Base-by-base conservation (phyloP, 2,797 vertebrate genomes). In the Pseudochirops corinnae region DNA sequence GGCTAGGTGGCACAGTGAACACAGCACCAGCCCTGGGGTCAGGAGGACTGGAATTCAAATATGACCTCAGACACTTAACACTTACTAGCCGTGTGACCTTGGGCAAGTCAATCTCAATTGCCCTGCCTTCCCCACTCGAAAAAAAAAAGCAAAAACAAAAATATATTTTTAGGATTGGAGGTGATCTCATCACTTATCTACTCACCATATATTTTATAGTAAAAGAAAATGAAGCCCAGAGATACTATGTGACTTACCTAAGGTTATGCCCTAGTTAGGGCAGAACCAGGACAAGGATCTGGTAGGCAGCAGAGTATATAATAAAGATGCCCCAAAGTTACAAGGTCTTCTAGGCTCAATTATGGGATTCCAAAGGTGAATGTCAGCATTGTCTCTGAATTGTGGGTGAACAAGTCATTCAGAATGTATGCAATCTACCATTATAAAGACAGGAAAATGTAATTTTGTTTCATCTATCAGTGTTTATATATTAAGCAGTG, bases 191-290 rank as follows among this genome's bases (percentile, higher is more conserved):
- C 31, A 26, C 7, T 31, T 7, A 18, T 92, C 56, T 95, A 55
- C 26, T 94, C 0, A 14, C 10, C 91, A 31, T 3, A 53, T 90
- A 0, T 90, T 92, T 82, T 74, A 52, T 90, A 5, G 28, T 52
- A n/a, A 21, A 57, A 94, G 58, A 39, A 96, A 94, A 90, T 60
- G 90, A n/a, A 91, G 26, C 13, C 91, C 12, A 55, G 3, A 46
- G 67, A n/a, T 46, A 82, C 46, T 46, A 82, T 7, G 74, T 39
- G 39, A 26, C 24, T 9, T 87, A 87, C 7, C 39, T 46, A 9
- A 87, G 21, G 9, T 50, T 87, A 33, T 87, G 74, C 74, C 9
- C 21, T 87, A 50, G 39, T 24, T 26, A 87, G 24, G 74, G 21
- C 39, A 50, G 39, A 87, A 50, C 21, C 9, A 50, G 39, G 21